These are phyloP conservation scores for Melolontha melolontha DNA, from an alignment of 2,888 invertebrate genomes.

Conservation along the genomic window DNA sequence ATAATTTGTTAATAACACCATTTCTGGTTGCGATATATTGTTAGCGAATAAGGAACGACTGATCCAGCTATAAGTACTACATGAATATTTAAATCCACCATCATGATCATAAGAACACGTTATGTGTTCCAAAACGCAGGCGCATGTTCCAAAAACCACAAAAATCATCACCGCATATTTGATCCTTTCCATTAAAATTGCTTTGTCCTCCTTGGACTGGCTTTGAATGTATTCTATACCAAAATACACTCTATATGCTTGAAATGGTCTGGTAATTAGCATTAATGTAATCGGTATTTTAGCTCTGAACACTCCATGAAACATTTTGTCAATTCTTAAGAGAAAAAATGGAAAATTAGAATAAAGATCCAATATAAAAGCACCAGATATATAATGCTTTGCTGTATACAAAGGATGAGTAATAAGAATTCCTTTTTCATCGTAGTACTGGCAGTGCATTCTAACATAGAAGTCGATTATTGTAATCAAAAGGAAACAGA, in stretches of 20 bases:
- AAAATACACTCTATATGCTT: slow-evolving; percentile 36
- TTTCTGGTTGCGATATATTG: neutral
- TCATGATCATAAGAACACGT: slow-evolving; percentile 12
- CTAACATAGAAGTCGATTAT: slow-evolving; percentile 45
- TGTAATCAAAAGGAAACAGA: slow-evolving; percentile 10
- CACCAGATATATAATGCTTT: slow-evolving; percentile 48
- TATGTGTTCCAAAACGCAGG: slow-evolving; percentile 27
- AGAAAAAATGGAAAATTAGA: slow-evolving; percentile 28
- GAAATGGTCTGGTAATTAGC: slow-evolving; percentile 32
- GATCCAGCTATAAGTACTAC: slow-evolving; percentile 31
- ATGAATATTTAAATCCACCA: slow-evolving; percentile 1
- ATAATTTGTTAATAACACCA: slow-evolving; percentile 21
- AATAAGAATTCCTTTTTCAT: slow-evolving; percentile 50
- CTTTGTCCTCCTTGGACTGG: slow-evolving; percentile 27
- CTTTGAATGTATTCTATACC: slow-evolving; percentile 31
- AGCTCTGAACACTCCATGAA: slow-evolving; percentile 13
- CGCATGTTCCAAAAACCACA: slow-evolving; percentile 24
- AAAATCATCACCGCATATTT: slow-evolving; percentile 28
- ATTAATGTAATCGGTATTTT: slow-evolving; percentile 1
- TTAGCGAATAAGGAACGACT: slow-evolving; percentile 18
- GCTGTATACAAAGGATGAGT: slow-evolving; percentile 50
- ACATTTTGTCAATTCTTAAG: slow-evolving; percentile 23
- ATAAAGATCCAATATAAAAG: slow-evolving; percentile 43
- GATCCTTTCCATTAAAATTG: slow-evolving; percentile 20
- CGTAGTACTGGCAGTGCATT: slow-evolving; percentile 52